Evolutionary conservation across 2,797 vertebrate genomes (phyloP), one percentile per base, ranked within the genome.

Genomic region (Tangara arthus): DNA sequence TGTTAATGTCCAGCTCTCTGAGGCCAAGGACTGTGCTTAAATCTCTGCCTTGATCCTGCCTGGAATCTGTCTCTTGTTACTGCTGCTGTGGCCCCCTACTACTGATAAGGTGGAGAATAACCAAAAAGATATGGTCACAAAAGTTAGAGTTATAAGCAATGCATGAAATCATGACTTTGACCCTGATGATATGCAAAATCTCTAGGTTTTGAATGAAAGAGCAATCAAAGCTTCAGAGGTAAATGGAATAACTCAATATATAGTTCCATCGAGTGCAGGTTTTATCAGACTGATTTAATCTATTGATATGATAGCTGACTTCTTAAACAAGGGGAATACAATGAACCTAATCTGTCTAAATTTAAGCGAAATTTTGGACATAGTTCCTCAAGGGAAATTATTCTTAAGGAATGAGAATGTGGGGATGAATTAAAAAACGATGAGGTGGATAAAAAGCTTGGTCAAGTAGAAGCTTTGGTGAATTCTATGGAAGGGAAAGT

Each of bases 301-400:
- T 44, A 56, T 87, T 61, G 70, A 12, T 81, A 71, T 93, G 35
- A 87, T 46, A 83, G 59, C 55, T 89, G 50, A 73, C 70, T 79
- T 50, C 28, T 80, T 89, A 76, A 91, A 88, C 72, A 92, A 90
- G 83, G 63, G 35, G 63, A 92, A 50, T 69, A 53, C 83, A 82
- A 55, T 76, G 70, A 83, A 87, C 81, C 66, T 79, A 52, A 82
- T 82, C 77, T 86, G 34, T 55, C 77, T 86, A 79, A 89, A 82
- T 90, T 93, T 84, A 76, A 93, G 52, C 10, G 4, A 79, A 90
- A 19, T 59, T 37, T 82, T 79, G 76, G 30, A 79, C 61, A 52
- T 30, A 44, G 47, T 42, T 87, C 47, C 80, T 42, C 84, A 49
- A 73, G 81, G 78, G 84, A 82, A 93, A 94, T 89, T 72, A 47